These are phyloP conservation scores for Pollenia angustigena DNA, from an alignment of 2,888 invertebrate species.

Conservation along the genomic window DNA sequence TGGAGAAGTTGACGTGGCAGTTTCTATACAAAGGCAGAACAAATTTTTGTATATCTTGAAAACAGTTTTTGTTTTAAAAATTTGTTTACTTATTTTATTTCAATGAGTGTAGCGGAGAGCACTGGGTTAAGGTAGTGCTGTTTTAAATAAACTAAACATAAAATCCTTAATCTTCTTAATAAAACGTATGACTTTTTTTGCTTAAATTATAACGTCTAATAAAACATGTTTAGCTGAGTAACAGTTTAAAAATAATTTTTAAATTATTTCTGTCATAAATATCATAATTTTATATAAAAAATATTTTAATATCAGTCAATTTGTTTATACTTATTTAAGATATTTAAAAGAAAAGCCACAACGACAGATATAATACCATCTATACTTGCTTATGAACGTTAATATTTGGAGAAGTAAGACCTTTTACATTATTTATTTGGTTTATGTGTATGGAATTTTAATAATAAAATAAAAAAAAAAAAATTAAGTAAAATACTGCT, in stretches of 20 bases:
- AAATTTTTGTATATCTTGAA: no score
- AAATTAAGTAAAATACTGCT: constrained; percentile 30
- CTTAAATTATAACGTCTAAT: no score
- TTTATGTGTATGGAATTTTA: constrained; percentile 65
- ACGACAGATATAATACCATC: neutral
- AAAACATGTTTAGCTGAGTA: neutral
- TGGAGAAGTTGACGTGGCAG: no score
- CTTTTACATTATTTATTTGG: constrained; percentile 52
- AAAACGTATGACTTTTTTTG: no score
- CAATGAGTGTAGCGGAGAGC: no score
- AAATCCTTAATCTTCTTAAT: no score
- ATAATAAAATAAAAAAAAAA: constrained; percentile 52
- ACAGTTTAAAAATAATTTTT: constrained; percentile 29
- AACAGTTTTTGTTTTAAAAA: no score
- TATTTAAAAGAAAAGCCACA: constrained; percentile 2
- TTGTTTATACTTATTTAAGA: neutral
- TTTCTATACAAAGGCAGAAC: no score
- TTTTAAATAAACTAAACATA: no score
- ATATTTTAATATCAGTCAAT: constrained; percentile 26
- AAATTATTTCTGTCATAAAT: constrained; percentile 28
- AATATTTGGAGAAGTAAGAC: constrained; percentile 7
- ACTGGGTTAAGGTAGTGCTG: no score
- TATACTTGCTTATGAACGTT: no score
- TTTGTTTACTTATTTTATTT: no score
- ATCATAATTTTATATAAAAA: constrained; percentile 39